Conservation (phyloP, 2,888 invertebrate species). For the Homarus gammarus region DNA sequence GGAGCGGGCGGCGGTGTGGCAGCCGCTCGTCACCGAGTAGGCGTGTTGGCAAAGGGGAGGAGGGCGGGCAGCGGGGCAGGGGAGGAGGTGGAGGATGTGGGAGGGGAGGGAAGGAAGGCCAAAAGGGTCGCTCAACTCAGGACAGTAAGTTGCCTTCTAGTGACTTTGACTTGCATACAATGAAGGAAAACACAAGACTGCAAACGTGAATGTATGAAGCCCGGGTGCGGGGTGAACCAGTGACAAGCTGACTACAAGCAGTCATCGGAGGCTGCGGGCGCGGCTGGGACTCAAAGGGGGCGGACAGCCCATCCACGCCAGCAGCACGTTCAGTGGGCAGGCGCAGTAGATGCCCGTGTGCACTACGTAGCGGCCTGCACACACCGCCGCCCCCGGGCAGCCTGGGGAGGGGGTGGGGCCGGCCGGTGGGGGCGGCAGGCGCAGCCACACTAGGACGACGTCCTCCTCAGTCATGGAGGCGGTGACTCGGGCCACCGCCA, state of each 20-base stretch:
- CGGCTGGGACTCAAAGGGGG: conserved; percentile 38
- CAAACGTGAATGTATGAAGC: conserved; percentile 67
- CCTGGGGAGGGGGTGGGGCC: conserved; percentile 41
- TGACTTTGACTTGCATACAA: conserved; percentile 64
- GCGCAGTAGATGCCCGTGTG: conserved; percentile 57
- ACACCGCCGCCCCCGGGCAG: conserved; percentile 57
- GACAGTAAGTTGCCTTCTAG: conserved; percentile 64
- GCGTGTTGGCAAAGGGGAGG: conserved; percentile 60
- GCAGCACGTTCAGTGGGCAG: conserved; percentile 60
- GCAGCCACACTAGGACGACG: conserved; percentile 53
- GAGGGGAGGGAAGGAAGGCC: conserved; percentile 40
- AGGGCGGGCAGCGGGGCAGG: conserved; percentile 39
- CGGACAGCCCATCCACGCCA: conserved; percentile 39
- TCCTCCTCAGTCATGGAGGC: conserved; percentile 52
- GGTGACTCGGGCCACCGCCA: conserved; percentile 52
- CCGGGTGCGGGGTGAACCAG: conserved; percentile 62
- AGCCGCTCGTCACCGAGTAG: conserved; percentile 66
- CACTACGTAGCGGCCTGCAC: conserved; percentile 59
- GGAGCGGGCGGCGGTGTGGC: conserved; percentile 61
- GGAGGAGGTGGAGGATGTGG: conserved; percentile 26
- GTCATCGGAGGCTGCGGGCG: conserved; percentile 35
- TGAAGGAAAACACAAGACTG: conserved; percentile 65
- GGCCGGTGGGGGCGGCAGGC: conserved; percentile 46
- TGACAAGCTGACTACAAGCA: conserved; percentile 69
- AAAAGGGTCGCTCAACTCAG: conserved; percentile 53